Evolutionary conservation across 2,888 invertebrate genomes (phyloP), one percentile per base, ranked within the genome.

Genomic region (Pachliopta kotzebuea): DNA sequence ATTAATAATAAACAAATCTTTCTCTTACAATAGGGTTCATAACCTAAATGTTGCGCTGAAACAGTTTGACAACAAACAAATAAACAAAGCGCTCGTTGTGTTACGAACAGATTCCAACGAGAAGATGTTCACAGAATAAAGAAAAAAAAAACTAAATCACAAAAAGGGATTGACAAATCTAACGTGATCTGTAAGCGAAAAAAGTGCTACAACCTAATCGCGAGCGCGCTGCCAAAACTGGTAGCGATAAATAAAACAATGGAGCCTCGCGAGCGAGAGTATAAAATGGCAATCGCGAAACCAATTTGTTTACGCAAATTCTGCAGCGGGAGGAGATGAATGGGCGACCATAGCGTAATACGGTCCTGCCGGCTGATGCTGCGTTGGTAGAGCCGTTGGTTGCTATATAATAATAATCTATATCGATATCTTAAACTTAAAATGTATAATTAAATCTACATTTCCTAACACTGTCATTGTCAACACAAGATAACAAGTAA

Each of bases 251-350:
- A 91, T 90, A 90, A 91, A 91, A 90, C 90, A 91, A 90, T 90
- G 86, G 87, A 87, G 86, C 85, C 84, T 85, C 88, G 88, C 85
- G 82, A 80, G 83, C 84, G 85, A 83, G 88, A 88, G 90, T 90
- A 90, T 90, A 90, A 91, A 90, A 91, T 91, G 90, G 91, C 90
- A 91, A 91, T 91, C 90, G 90, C 88, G 88, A 89, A 91, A 91
- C 91, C 91, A 91, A 91, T 91, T 91, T 91, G 91, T 91, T 91
- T 91, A 91, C 91, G 91, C 91, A 91, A 91, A 91, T 91, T 91
- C 90, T 90, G 90, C 88, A 90, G 85, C 88, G 84, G 82, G 80
- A 84, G 83, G 87, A 88, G 90, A 91, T 90, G 91, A 90, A 91
- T 91, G 90, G 90, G 82, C 88, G 80, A 88, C 88, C 89, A 88